Percentiles rank a stretch among this genome's conserved stretches.
Conservation (phyloP, 2,797 vertebrate genomes). For the Loriculus beryllinus region DNA sequence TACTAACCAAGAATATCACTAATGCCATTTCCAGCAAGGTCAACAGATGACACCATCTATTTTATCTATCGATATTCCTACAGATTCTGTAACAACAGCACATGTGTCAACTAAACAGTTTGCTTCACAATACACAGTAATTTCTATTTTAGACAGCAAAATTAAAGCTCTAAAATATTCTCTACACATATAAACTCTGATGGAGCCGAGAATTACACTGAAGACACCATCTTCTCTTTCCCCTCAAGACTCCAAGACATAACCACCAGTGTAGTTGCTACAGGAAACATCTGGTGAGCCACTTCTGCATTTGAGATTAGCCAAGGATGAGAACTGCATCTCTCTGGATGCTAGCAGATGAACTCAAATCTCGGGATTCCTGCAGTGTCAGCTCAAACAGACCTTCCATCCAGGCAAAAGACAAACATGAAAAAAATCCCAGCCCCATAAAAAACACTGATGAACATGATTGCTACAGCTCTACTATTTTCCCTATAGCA, state of each 20-base stretch:
- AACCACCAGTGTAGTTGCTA: not conserved
- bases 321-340: not conserved
- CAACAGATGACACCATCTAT: conserved; percentile 11
- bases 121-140: not conserved
- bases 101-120: not conserved
- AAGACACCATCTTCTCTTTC: not conserved
- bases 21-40: not conserved
- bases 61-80: not conserved
- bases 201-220: not conserved
- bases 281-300: not conserved
- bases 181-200: not conserved
- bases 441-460: not conserved
- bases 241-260: not conserved
- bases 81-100: not conserved
- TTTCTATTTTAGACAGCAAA: not conserved
- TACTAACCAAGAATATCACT: not conserved
- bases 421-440: not conserved
- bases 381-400: not conserved
- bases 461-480: accelerated
- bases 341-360: not conserved
- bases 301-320: not conserved
- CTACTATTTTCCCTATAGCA: not conserved
- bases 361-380: not conserved
- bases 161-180: not conserved
- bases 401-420: not conserved